These are phyloP conservation scores for Diplazon laetatorius DNA, from an alignment of 2,888 invertebrate species.

Conservation along the genomic window DNA sequence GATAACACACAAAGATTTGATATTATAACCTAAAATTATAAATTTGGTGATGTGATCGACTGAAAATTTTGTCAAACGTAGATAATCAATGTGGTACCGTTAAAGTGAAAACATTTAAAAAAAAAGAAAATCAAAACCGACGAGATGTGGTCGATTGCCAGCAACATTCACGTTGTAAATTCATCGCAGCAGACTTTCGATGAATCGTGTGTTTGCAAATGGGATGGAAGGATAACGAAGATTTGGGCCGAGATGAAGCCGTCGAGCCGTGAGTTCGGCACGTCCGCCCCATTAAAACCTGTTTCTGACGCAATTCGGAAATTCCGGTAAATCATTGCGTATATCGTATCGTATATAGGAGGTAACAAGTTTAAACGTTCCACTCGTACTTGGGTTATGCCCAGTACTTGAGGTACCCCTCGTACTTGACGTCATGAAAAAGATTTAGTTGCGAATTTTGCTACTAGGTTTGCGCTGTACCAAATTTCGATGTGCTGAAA, in stretches of 20 bases:
- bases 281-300: conserved; percentile 19
- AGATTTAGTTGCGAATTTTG: no score
- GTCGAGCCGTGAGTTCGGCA: conserved; percentile 1
- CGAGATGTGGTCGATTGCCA: conserved; percentile 8
- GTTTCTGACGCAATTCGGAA: conserved; percentile 60
- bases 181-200: background rate
- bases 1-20: background rate
- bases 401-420: no score
- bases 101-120: background rate
- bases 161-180: conserved; percentile 49
- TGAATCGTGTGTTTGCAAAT: background rate
- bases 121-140: background rate
- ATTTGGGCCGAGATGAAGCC: conserved; percentile 33
- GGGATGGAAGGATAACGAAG: background rate
- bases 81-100: background rate
- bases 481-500: no score
- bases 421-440: no score
- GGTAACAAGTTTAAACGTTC: no score
- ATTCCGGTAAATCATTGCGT: conserved; percentile 42
- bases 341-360: no score
- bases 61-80: conserved; percentile 8
- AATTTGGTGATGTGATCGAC: background rate
- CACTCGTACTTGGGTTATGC: no score
- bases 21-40: background rate
- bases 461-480: no score